These are phyloP conservation scores for Cranoglanis bouderius DNA, from an alignment of 2,113 vertebrate genomes.

Conservation along the genomic window DNA sequence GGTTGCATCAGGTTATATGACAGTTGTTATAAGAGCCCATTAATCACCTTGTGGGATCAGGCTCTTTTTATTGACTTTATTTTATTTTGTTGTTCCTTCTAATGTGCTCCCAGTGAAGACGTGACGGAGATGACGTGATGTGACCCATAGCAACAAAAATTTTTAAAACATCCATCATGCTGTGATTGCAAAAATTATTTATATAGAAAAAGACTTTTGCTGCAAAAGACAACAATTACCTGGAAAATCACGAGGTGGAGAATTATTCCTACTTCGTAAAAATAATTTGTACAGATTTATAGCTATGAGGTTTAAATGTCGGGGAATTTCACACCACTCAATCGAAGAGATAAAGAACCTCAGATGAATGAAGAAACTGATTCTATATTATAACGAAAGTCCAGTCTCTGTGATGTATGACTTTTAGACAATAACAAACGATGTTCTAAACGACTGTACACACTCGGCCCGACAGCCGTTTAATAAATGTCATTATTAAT, in stretches of 20 bases:
- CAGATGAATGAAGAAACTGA: background rate
- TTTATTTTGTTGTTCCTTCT: background rate
- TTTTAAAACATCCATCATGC: background rate
- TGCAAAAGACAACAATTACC: background rate
- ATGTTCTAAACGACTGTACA: background rate
- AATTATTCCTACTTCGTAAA: background rate
- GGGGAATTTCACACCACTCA: background rate
- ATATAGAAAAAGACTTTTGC: background rate
- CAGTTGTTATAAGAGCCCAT: background rate
- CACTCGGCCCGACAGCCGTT: background rate
- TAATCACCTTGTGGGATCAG: background rate
- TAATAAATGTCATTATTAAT: background rate
- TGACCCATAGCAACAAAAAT: background rate
- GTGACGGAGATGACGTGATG: background rate
- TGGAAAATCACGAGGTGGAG: background rate
- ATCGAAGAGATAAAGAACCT: background rate
- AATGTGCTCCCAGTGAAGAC: background rate
- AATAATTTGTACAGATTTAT: background rate
- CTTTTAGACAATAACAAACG: background rate
- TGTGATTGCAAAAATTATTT: background rate
- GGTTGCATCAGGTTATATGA: background rate
- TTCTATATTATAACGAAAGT: background rate
- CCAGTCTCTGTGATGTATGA: background rate
- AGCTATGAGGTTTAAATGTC: background rate
- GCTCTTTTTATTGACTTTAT: background rate